These are phyloP conservation scores for Agapornis canus DNA, from an alignment of 2,797 vertebrate genomes.

Conservation along the genomic window DNA sequence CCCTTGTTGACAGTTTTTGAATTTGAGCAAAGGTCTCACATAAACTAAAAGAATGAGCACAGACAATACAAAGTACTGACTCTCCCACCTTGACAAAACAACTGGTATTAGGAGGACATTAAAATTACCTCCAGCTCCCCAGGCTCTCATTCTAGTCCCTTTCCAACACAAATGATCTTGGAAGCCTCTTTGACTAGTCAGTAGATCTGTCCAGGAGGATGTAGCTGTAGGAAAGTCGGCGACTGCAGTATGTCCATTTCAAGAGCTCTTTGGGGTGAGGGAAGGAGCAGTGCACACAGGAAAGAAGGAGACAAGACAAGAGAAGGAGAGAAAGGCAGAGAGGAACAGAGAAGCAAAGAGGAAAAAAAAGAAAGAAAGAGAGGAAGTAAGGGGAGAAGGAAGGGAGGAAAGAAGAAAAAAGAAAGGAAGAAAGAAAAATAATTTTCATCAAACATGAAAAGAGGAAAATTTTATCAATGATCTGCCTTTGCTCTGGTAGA, in stretches of 20 bases:
- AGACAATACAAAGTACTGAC: background rate
- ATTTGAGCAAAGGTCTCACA: background rate
- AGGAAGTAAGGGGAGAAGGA: rapidly evolving
- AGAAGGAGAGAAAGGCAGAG: background rate
- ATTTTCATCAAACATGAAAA: background rate
- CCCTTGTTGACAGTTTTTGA: background rate
- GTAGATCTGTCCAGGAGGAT: background rate
- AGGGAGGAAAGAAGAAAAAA: rapidly evolving
- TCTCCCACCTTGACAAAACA: background rate
- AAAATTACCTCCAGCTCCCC: background rate
- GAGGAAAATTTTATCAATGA: background rate
- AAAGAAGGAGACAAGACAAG: background rate
- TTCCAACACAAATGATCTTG: background rate
- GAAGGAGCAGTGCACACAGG: background rate
- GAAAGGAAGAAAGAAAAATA: background rate
- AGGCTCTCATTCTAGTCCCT: background rate
- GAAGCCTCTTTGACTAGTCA: background rate
- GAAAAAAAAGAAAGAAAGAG: rapidly evolving
- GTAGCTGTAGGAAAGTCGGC: background rate
- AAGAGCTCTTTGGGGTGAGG: background rate
- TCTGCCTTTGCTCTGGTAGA: background rate
- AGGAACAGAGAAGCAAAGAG: background rate
- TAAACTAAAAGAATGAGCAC: background rate
- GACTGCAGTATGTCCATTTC: rapidly evolving
- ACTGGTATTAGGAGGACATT: background rate